Conservation (phyloP, 2,797 vertebrate genomes). For the Gallinago solitaria region DNA sequence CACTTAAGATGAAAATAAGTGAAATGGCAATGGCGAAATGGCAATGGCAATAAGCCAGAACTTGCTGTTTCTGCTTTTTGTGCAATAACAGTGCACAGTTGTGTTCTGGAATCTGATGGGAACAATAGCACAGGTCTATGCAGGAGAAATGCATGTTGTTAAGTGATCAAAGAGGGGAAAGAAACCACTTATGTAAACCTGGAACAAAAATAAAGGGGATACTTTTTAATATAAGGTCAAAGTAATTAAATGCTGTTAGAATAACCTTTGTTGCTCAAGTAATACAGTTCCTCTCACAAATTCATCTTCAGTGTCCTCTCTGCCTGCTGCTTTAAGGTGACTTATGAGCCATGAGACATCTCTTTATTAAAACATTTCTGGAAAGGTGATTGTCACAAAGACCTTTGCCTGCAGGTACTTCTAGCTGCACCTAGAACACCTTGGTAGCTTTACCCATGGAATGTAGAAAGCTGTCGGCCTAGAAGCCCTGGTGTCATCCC, state of each 20-base stretch:
- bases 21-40: background rate
- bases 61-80: slow-evolving; percentile 47
- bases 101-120: background rate
- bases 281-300: background rate
- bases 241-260: slow-evolving; percentile 37
- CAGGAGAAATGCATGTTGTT: background rate
- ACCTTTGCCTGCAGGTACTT: background rate
- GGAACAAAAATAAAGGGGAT: slow-evolving; percentile 38
- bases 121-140: slow-evolving; percentile 6
- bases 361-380: background rate
- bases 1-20: slow-evolving; percentile 57
- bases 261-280: slow-evolving; percentile 10
- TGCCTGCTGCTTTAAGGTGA: slow-evolving; percentile 12
- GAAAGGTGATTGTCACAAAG: background rate
- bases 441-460: background rate
- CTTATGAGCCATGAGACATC: background rate
- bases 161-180: slow-evolving; percentile 30
- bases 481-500: background rate
- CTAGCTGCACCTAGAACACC: background rate
- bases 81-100: slow-evolving; percentile 30
- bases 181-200: slow-evolving; percentile 25
- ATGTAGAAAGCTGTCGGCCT: background rate
- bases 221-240: background rate
- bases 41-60: slow-evolving; percentile 17
- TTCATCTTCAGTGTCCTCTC: background rate